These are phyloP conservation scores for Drosophila eugracilis DNA, from an alignment of 1,140 invertebrate species.

Conservation along the genomic window DNA sequence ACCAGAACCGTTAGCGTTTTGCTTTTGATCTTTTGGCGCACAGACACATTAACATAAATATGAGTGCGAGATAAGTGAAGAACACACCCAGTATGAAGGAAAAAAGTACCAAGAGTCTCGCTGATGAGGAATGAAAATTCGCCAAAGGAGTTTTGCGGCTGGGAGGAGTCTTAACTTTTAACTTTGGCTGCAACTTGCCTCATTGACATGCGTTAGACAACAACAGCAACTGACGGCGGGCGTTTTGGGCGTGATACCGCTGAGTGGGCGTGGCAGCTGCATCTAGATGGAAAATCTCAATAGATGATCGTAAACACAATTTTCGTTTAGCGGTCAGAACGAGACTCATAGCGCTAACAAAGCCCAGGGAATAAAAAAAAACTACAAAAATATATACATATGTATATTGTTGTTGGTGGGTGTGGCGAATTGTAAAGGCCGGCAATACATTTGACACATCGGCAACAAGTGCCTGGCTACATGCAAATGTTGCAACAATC, in stretches of 20 bases:
- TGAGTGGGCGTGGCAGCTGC: constrained; percentile 41
- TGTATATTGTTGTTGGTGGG: constrained; percentile 3
- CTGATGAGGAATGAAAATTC: constrained; percentile 47
- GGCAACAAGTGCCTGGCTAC: constrained; percentile 32
- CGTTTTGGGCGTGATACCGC: constrained; percentile 32
- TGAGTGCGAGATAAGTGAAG: constrained; percentile 75
- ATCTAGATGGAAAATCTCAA: constrained; percentile 49
- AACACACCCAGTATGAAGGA: constrained; percentile 69
- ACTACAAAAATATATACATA: not conserved
- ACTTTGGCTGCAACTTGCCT: constrained; percentile 39
- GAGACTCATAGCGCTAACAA: constrained; percentile 13
- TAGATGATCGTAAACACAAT: constrained; percentile 54
- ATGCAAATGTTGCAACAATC: constrained; percentile 22
- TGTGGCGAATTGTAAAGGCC: constrained; percentile 21
- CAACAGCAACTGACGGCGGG: constrained; percentile 34
- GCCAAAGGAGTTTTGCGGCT: constrained; percentile 25
- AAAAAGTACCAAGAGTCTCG: too few relatives aligned
- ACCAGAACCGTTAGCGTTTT: constrained; percentile 59
- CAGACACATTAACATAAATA: constrained; percentile 80
- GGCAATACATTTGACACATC: constrained; percentile 33
- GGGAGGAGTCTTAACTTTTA: constrained; percentile 21
- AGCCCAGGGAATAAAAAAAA: constrained; percentile 8
- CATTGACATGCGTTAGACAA: constrained; percentile 81
- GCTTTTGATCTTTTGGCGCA: constrained; percentile 75
- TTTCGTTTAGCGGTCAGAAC: constrained; percentile 36